Conservation (phyloP, 2,797 vertebrate species). For the Lerista edwardsae region DNA sequence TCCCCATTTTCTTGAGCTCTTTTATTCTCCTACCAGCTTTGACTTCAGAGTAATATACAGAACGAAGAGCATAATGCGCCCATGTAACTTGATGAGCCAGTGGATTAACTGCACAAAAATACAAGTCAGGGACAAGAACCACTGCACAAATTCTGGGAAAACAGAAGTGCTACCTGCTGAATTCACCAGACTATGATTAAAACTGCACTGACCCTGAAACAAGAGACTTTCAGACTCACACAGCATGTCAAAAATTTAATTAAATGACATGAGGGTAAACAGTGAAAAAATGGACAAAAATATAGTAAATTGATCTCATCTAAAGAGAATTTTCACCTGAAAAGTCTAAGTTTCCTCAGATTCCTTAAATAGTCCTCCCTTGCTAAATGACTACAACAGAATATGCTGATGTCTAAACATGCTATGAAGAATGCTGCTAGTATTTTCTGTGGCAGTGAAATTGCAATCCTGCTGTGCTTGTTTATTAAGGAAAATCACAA, state of each 20-base stretch:
- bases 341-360: conserved; percentile 8
- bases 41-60: conserved; percentile 37
- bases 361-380: conserved; percentile 26
- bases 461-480: conserved; percentile 56
- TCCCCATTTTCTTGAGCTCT: conserved; percentile 52
- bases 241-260: conserved; percentile 25
- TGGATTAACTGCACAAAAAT: conserved; percentile 43
- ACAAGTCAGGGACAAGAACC: conserved; percentile 49
- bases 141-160: conserved; percentile 40
- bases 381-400: conserved; percentile 46
- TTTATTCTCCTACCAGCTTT: conserved; percentile 48
- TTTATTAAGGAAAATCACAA: conserved; percentile 61
- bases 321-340: conserved; percentile 7
- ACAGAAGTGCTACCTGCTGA: conserved; percentile 47
- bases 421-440: conserved; percentile 50
- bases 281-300: conserved; percentile 34
- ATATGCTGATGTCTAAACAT: conserved; percentile 58
- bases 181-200: conserved; percentile 54
- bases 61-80: conserved; percentile 43
- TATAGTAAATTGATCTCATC: not conserved
- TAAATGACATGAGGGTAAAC: conserved; percentile 23
- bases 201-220: conserved; percentile 27
- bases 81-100: conserved; percentile 30
- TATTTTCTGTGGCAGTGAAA: conserved; percentile 60
- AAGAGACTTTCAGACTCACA: conserved; percentile 26